Evolutionary conservation across 2,113 vertebrate genomes (phyloP).

Genomic region (Nematolebias whitei): DNA sequence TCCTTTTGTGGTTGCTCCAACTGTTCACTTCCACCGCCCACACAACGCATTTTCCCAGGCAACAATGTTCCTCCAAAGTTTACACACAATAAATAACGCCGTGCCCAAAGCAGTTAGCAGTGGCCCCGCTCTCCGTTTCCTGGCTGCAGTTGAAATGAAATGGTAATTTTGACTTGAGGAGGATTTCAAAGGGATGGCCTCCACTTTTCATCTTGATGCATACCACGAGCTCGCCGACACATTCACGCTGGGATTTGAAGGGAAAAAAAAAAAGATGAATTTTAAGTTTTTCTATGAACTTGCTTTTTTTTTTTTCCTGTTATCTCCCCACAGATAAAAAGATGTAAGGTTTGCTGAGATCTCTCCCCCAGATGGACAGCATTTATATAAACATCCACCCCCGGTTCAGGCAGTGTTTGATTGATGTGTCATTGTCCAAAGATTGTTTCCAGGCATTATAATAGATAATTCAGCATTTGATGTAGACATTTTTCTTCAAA

Average conservation of each 20-base stretch:
- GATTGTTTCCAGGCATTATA: constrained; percentile 77
- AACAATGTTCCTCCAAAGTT: constrained; percentile 85
- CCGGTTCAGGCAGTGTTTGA: constrained; percentile 63
- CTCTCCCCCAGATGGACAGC: constrained; percentile 71
- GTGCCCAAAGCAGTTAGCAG: constrained; percentile 82
- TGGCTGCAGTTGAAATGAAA: constrained; percentile 85
- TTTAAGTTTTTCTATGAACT: constrained; percentile 73
- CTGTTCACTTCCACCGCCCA: constrained; percentile 83
- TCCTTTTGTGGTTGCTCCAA: constrained; percentile 83
- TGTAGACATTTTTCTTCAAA: constrained; percentile 59
- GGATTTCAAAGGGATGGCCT: constrained; percentile 84
- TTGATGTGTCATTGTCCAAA: constrained; percentile 75
- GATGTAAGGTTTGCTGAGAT: constrained; percentile 65
- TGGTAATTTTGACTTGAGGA: constrained; percentile 86
- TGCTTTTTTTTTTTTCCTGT: constrained; percentile 62
- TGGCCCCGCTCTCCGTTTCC: constrained; percentile 77
- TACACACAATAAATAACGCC: constrained; percentile 84
- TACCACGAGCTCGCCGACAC: constrained; percentile 78
- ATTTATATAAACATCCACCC: constrained; percentile 76
- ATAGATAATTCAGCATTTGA: constrained; percentile 74
- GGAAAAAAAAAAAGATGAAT: constrained; percentile 49
- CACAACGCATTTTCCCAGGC: constrained; percentile 83
- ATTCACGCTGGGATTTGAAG: constrained; percentile 72
- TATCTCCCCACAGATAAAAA: constrained; percentile 66
- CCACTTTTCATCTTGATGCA: constrained; percentile 79